phyloP scores from a whole-genome alignment of 2,113 vertebrate species.

The Amazona guildingii region DNA sequence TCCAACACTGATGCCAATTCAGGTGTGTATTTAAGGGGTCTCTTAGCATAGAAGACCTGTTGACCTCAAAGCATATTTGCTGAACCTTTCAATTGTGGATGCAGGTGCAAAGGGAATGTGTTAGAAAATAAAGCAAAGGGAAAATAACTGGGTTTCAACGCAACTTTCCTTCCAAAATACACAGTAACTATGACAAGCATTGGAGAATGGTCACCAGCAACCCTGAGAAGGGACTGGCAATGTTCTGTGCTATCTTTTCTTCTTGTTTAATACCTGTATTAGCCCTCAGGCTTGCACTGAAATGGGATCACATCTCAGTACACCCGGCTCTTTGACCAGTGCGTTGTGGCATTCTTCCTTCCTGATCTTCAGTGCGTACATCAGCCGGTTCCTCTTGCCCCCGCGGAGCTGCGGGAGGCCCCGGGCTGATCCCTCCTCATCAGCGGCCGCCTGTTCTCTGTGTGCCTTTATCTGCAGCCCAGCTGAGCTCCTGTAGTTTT shows the following conservation, averaged over 20 bases:
- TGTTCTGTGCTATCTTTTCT: neutral
- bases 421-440: accelerated
- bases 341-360: neutral
- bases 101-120: neutral
- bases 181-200: neutral
- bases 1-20: neutral
- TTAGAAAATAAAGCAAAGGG: neutral
- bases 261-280: neutral
- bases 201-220: neutral
- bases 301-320: neutral
- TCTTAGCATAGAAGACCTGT: neutral
- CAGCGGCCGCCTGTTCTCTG: accelerated
- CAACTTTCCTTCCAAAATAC: neutral
- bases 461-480: neutral
- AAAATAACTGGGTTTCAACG: neutral
- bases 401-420: neutral
- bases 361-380: neutral
- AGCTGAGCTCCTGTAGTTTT: neutral
- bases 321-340: neutral
- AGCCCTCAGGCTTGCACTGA: neutral
- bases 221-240: neutral
- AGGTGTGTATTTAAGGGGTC: neutral
- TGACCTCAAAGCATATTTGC: neutral
- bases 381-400: neutral
- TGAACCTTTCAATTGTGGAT: neutral